These are phyloP conservation scores for Luperina testacea DNA, from an alignment of 2,888 invertebrate species.

Conservation along the genomic window DNA sequence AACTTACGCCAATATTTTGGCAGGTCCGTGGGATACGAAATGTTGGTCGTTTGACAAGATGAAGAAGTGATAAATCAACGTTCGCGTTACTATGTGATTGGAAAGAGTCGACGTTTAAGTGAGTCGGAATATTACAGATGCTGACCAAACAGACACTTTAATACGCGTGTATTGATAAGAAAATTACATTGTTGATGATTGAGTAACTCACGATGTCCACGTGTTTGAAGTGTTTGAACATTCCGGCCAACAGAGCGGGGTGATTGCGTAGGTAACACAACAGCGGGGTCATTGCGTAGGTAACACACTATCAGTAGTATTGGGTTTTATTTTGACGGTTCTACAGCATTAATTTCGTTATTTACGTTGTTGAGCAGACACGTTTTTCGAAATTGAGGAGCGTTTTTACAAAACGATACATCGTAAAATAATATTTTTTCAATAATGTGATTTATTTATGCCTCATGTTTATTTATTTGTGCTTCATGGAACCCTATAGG, in stretches of 20 bases:
- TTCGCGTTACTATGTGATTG: background rate
- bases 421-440: too few species aligned
- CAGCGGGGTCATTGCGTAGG: too few species aligned
- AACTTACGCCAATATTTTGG: background rate
- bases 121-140: slow-evolving; percentile 15
- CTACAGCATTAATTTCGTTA: too few species aligned
- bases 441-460: too few species aligned
- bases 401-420: too few species aligned
- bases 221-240: background rate
- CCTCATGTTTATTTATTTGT: too few species aligned
- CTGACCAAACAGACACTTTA: background rate
- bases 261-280: too few species aligned
- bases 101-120: background rate
- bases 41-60: background rate
- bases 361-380: too few species aligned
- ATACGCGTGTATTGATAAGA: slow-evolving; percentile 26
- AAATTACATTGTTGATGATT: slow-evolving; percentile 18
- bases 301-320: too few species aligned
- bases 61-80: background rate
- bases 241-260: background rate
- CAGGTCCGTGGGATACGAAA: background rate
- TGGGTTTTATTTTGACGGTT: too few species aligned
- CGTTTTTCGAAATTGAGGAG: too few species aligned
- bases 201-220: background rate
- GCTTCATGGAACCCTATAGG: too few species aligned